Evolutionary conservation across 2,113 vertebrate species (phyloP).

Genomic region (Tragelaphus scriptus): DNA sequence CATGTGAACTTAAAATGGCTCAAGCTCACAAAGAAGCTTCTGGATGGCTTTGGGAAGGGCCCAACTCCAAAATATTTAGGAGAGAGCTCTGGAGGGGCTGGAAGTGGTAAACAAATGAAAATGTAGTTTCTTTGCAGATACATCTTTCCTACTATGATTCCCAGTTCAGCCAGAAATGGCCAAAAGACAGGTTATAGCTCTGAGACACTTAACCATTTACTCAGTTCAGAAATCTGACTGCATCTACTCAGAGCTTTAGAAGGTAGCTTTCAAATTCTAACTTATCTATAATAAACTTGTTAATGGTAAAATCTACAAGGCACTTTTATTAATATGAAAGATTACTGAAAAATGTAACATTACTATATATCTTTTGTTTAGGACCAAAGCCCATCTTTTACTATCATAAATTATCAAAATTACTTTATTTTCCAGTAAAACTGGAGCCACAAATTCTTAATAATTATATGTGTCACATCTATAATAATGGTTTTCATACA

Average conservation of each 20-base stretch:
- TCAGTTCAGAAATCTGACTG: not conserved
- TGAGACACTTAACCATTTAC: not conserved
- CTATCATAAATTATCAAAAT: not conserved
- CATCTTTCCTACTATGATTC: not conserved
- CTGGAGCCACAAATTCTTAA: not conserved
- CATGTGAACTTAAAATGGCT: not conserved
- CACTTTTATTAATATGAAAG: not conserved
- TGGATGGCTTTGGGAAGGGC: not conserved
- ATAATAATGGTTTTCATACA: not conserved
- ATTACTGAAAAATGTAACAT: not conserved
- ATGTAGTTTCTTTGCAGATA: not conserved
- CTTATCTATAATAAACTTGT: not conserved
- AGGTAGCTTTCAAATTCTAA: slow-evolving; percentile 4
- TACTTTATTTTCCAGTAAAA: slow-evolving; percentile 38
- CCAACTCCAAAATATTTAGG: not conserved
- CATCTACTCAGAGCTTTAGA: not conserved
- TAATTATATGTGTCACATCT: not conserved
- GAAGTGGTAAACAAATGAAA: slow-evolving; percentile 2
- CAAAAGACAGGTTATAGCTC: not conserved
- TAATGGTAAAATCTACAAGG: not conserved
- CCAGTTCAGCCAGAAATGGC: not conserved
- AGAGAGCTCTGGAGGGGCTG: not conserved
- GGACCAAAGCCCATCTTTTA: not conserved
- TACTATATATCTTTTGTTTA: not conserved
- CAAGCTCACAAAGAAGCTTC: not conserved